Percentiles rank a stretch among this genome's conserved stretches.
These are phyloP conservation scores for Aspidiotus destructor DNA, from an alignment of 2,888 invertebrate genomes.

Conservation along the genomic window DNA sequence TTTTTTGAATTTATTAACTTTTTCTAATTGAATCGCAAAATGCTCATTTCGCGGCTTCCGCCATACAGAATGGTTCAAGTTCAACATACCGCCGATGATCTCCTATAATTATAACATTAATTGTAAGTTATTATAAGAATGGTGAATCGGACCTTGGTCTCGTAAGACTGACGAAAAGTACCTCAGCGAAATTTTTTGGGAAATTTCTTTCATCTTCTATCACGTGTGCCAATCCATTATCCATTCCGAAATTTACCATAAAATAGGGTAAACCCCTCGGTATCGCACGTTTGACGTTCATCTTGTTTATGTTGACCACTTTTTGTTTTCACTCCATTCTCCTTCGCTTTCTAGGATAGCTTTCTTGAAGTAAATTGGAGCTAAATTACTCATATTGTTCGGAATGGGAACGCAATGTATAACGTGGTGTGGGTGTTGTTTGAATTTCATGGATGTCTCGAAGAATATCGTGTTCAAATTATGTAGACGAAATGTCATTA, in stretches of 20 bases:
- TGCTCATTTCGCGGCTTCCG: conserved; percentile 66
- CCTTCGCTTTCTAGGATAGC: conserved; percentile 88
- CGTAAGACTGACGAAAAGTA: conserved; percentile 40
- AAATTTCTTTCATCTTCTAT: conserved; percentile 87
- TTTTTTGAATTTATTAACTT: conserved; percentile 62
- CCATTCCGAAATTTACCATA: conserved; percentile 83
- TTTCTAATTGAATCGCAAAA: conserved; percentile 63
- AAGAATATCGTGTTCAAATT: conserved; percentile 79
- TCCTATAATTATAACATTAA: conserved; percentile 49
- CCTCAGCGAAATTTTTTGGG: conserved; percentile 81
- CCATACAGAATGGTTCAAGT: conserved; percentile 76
- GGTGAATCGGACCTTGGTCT: neutral
- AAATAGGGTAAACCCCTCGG: conserved; percentile 94
- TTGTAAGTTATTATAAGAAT: neutral
- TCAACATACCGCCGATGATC: conserved; percentile 89
- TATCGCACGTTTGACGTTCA: conserved; percentile 66
- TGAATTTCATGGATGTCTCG: conserved; percentile 69
- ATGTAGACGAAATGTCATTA: conserved; percentile 61
- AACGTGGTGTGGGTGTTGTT: conserved; percentile 69
- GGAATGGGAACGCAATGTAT: conserved; percentile 84
- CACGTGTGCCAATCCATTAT: conserved; percentile 89
- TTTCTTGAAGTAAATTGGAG: conserved; percentile 82
- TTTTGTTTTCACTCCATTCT: conserved; percentile 94
- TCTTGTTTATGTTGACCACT: conserved; percentile 59
- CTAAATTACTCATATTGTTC: conserved; percentile 71